These are phyloP conservation scores for Amphipyra tragopoginis DNA, from an alignment of 2,888 invertebrate species.

Conservation along the genomic window DNA sequence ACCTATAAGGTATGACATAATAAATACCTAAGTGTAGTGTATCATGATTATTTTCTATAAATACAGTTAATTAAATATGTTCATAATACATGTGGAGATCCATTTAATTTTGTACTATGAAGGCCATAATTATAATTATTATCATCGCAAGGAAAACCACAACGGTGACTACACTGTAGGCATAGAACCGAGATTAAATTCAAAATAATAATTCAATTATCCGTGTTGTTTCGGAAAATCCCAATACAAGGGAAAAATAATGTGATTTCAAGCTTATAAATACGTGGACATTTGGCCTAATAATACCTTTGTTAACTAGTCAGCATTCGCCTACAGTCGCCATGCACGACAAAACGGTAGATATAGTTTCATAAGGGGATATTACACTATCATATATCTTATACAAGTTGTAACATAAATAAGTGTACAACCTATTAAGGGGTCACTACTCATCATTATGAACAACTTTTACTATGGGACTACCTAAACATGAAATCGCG, in stretches of 20 bases:
- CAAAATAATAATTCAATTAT: background rate
- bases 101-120: slow-evolving; percentile 11
- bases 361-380: too few species aligned
- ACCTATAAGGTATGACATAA: too few species aligned
- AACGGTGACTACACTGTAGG: slow-evolving; percentile 4
- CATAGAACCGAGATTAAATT: background rate
- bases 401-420: too few species aligned
- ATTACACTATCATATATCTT: too few species aligned
- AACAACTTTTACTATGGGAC: too few species aligned
- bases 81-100: too few species aligned
- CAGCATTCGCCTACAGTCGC: too few species aligned
- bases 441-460: too few species aligned
- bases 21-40: background rate
- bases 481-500: too few species aligned
- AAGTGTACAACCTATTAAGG: too few species aligned
- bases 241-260: slow-evolving; percentile 7
- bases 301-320: too few species aligned
- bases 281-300: background rate
- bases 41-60: background rate
- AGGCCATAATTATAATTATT: slow-evolving; percentile 8
- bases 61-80: background rate
- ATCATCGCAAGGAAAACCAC: slow-evolving; percentile 41
- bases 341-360: too few species aligned
- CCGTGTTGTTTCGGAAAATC: slow-evolving; percentile 30
- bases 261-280: slow-evolving; percentile 6